Evolutionary conservation across 2,888 invertebrate species (phyloP).

Genomic region (Pterostichus niger): DNA sequence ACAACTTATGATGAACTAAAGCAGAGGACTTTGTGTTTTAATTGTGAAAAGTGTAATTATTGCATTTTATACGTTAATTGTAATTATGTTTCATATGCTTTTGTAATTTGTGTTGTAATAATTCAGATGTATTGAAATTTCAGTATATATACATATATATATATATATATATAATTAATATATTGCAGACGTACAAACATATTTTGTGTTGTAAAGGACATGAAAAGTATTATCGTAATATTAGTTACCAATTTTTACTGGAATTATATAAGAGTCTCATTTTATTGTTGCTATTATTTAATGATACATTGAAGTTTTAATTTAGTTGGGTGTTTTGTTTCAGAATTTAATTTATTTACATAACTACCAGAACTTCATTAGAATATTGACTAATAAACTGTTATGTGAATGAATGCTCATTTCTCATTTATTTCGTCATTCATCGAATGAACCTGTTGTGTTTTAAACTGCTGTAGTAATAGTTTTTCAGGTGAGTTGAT

Average conservation of each 20-base stretch:
- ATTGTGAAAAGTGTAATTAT: constrained; percentile 58
- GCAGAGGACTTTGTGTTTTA: constrained; percentile 48
- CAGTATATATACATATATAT: no score
- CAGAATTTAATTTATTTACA: no score
- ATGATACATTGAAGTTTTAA: not conserved
- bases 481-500: no score
- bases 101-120: constrained; percentile 38
- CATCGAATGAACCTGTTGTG: no score
- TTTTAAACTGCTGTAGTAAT: no score
- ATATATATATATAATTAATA: constrained; percentile 45
- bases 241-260: no score
- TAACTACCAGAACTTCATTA: no score
- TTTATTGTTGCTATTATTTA: not conserved
- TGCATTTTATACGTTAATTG: constrained; percentile 58
- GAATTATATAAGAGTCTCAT: no score
- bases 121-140: constrained; percentile 20
- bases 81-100: constrained; percentile 53
- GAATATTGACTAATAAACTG: no score
- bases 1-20: not conserved
- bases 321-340: no score
- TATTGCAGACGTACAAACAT: constrained; percentile 33
- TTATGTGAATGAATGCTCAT: no score
- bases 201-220: not conserved
- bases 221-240: not conserved
- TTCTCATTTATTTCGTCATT: no score